phyloP scores from a whole-genome alignment of 1,140 invertebrate genomes.

The Probaryconus sp. region DNA sequence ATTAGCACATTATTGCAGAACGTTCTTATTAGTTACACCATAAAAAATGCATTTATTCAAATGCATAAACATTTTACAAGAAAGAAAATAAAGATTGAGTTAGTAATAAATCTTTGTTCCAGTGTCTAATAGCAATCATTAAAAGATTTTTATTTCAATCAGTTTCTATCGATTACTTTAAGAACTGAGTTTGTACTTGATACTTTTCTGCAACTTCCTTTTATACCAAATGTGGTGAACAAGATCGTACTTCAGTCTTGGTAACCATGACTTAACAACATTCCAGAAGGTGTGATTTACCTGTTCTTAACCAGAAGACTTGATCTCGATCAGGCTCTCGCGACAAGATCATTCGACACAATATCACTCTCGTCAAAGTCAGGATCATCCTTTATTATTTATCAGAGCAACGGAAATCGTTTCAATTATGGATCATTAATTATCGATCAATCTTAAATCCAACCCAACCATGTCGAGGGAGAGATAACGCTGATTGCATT shows the following conservation, averaged over 20 bases:
- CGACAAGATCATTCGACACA: conserved; percentile 11
- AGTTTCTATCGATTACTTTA: too few species aligned
- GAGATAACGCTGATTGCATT: conserved; percentile 13
- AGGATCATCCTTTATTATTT: conserved; percentile 19
- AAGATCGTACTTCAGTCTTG: conserved; percentile 5
- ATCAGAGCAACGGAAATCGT: background rate
- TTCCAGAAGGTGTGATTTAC: conserved; percentile 39
- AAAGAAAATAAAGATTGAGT: too few species aligned
- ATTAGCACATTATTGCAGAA: conserved; percentile 36
- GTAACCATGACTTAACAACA: conserved; percentile 38
- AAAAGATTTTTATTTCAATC: too few species aligned
- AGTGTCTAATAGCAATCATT: conserved; percentile 3
- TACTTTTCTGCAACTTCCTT: conserved; percentile 20
- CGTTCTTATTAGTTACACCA: too few species aligned
- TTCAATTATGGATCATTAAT: conserved; percentile 10
- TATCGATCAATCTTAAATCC: background rate
- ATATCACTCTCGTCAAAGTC: too few species aligned
- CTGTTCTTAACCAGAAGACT: conserved; percentile 4
- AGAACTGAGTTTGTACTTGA: too few species aligned
- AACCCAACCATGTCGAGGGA: background rate
- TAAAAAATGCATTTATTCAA: too few species aligned
- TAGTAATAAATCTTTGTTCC: conserved; percentile 8
- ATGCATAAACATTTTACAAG: too few species aligned
- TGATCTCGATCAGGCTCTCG: background rate
- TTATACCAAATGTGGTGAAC: conserved; percentile 26